Conservation (phyloP, 2,797 vertebrate genomes). For the Crocidura indochinensis region DNA sequence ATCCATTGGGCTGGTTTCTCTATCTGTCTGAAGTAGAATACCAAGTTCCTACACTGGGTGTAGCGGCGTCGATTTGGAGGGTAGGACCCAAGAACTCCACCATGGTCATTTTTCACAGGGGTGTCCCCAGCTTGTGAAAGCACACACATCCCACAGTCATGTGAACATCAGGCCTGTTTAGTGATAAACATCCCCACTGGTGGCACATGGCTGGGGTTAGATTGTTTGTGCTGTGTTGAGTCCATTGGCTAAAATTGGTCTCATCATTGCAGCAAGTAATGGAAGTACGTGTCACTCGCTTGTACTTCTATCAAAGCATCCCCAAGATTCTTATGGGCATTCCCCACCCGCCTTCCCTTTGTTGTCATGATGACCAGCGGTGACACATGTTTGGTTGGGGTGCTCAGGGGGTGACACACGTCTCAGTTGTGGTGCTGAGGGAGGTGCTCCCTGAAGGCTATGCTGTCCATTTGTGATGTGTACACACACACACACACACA, state of each 20-base stretch:
- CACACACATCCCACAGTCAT: background rate
- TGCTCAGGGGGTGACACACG: no score
- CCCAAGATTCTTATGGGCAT: background rate
- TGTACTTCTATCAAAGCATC: slow-evolving; percentile 19
- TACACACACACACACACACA: no score
- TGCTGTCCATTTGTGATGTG: no score
- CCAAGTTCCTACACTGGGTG: background rate
- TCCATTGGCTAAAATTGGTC: background rate
- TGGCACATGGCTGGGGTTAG: background rate
- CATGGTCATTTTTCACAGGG: no score
- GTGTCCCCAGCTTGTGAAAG: background rate
- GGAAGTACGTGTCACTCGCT: background rate
- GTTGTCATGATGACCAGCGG: no score
- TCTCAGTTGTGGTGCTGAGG: no score
- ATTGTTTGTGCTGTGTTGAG: background rate
- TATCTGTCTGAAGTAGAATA: slow-evolving; percentile 11
- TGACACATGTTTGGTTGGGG: no score
- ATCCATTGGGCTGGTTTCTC: background rate
- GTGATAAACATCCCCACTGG: background rate
- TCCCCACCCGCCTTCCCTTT: no score
- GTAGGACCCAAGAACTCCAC: no score
- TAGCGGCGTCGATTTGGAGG: background rate
- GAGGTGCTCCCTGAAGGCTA: no score
- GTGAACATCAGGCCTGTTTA: background rate
- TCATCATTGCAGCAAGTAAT: background rate